A percentile compares a stretch with the other conserved stretches of the same genome.
Conservation (phyloP, 2,888 invertebrate species). For the Lordiphosa fenestrarum region DNA sequence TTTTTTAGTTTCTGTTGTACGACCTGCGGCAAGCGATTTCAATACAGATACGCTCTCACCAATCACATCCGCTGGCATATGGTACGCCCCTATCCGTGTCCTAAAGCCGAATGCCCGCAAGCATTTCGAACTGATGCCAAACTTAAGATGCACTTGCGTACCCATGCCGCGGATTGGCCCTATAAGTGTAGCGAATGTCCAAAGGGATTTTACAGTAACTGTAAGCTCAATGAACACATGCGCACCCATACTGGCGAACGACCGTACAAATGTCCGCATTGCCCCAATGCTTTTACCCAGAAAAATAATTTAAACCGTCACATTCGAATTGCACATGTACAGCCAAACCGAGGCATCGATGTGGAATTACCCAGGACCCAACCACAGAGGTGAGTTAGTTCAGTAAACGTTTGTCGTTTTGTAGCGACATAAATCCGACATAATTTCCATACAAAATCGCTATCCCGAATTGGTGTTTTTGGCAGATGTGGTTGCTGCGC, state of each 20-base stretch:
- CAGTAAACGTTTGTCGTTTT: too few relatives aligned
- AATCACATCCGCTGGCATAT: constrained; percentile 27
- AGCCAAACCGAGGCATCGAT: not conserved
- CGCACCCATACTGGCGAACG: not conserved
- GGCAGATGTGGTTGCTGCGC: too few relatives aligned
- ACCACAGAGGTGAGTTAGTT: not conserved
- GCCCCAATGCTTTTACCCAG: not conserved
- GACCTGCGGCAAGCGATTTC: constrained; percentile 26
- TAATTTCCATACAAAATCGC: too few relatives aligned
- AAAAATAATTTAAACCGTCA: not conserved
- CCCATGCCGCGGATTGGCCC: constrained; percentile 5
- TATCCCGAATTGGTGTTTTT: too few relatives aligned
- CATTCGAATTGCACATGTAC: not conserved
- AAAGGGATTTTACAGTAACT: constrained; percentile 4
- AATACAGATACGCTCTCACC: constrained; percentile 16
- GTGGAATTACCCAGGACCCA: too few relatives aligned
- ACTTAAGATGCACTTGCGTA: not conserved
- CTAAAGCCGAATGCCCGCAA: not conserved
- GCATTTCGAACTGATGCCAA: constrained; percentile 5
- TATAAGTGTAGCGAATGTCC: constrained; percentile 14
- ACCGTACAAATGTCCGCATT: constrained; percentile 2
- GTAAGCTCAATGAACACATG: not conserved
- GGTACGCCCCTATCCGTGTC: not conserved
- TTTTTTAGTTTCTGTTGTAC: constrained; percentile 8
- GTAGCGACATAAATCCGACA: too few relatives aligned